Conservation (phyloP, 2,797 vertebrate genomes). For the Gymnoscopelus braueri region DNA sequence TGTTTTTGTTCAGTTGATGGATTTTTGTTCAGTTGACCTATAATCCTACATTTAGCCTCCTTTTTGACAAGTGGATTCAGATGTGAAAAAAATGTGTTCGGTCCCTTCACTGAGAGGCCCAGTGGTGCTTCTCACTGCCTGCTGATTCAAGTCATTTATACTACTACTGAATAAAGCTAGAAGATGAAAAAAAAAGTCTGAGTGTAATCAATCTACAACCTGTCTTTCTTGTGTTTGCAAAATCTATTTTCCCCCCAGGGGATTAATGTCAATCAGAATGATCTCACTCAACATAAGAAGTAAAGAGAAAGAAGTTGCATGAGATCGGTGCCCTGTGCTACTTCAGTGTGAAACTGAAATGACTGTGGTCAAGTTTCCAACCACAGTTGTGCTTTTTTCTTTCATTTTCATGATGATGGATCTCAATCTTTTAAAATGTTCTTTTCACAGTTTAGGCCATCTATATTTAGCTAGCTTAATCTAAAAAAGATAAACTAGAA, state of each 20-base stretch:
- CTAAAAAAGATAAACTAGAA: conserved; percentile 18
- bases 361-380: conserved; percentile 71
- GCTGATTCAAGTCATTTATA: conserved; percentile 79
- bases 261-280: too few species aligned
- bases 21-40: conserved; percentile 54
- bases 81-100: conserved; percentile 54
- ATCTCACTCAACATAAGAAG: too few species aligned
- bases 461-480: conserved; percentile 64
- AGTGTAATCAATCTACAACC: conserved; percentile 17
- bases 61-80: conserved; percentile 56
- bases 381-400: conserved; percentile 59
- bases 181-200: conserved; percentile 36
- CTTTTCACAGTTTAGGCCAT: conserved; percentile 20
- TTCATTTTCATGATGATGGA: conserved; percentile 9
- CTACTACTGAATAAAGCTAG: conserved; percentile 79
- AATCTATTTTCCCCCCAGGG: too few species aligned
- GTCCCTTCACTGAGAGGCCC: conserved; percentile 45
- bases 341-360: conserved; percentile 54
- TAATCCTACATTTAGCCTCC: conserved; percentile 48
- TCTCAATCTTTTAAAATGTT: conserved; percentile 3
- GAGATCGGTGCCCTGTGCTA: neutral
- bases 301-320: neutral
- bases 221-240: too few species aligned
- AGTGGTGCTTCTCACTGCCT: conserved; percentile 67
- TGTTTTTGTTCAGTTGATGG: conserved; percentile 55